Conservation (phyloP, 2,113 vertebrate species). For the Halcyon malimbica region DNA sequence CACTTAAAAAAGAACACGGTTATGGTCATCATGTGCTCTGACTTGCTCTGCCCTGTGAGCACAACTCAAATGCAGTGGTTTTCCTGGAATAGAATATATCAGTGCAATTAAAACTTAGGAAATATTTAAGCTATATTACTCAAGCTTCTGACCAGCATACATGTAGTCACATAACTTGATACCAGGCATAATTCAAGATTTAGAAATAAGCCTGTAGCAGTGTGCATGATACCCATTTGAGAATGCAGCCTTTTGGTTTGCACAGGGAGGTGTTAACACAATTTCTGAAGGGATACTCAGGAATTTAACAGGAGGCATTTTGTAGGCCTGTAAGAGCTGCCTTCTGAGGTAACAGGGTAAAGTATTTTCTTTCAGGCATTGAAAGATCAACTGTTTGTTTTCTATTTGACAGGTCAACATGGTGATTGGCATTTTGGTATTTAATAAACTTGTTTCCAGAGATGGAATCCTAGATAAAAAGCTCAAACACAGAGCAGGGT, state of each 20-base stretch:
- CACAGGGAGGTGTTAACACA: neutral
- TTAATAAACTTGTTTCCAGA: slow-evolving; percentile 99
- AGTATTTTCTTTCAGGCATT: slow-evolving; percentile 15
- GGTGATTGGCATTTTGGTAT: slow-evolving; percentile 99
- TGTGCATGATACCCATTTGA: neutral
- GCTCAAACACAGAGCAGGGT: slow-evolving; percentile 98
- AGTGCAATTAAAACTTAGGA: neutral
- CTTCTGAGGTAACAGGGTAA: neutral
- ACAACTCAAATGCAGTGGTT: neutral
- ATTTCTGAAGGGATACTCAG: neutral
- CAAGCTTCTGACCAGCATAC: neutral
- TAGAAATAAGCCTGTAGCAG: neutral
- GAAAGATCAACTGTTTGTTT: slow-evolving; percentile 64
- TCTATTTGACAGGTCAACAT: slow-evolving; percentile 94
- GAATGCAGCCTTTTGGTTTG: neutral
- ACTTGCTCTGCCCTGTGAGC: neutral
- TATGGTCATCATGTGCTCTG: neutral
- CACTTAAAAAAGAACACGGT: neutral
- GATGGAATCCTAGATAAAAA: slow-evolving; percentile 99
- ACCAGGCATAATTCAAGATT: neutral
- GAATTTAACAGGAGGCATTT: neutral
- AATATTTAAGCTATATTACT: neutral
- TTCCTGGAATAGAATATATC: neutral
- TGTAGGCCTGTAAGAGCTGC: neutral
- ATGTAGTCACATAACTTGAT: neutral